Conservation (phyloP, 1,140 invertebrate species). For the Drosophila guanche region DNA sequence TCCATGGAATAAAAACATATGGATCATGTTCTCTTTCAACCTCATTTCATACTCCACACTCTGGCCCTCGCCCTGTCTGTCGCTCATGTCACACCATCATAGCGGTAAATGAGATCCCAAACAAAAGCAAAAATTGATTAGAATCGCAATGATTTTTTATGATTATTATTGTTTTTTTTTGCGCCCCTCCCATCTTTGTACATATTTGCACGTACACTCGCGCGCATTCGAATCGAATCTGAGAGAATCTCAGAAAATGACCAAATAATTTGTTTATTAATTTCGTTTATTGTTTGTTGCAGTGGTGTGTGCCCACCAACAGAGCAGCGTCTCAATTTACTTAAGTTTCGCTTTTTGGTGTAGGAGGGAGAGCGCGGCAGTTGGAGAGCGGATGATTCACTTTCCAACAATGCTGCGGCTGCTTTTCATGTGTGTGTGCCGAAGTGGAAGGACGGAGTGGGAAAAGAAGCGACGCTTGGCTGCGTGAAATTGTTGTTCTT, state of each 20-base stretch:
- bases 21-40: constrained; percentile 40
- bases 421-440: not conserved
- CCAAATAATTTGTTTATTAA: constrained; percentile 73
- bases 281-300: constrained; percentile 46
- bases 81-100: constrained; percentile 14
- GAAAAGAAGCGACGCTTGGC: too few species aligned
- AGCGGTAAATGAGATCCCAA: constrained; percentile 11
- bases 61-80: constrained; percentile 2
- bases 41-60: constrained; percentile 31
- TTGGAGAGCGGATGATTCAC: constrained; percentile 44
- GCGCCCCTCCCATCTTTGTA: not conserved
- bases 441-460: not conserved
- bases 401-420: constrained; percentile 33
- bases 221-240: constrained; percentile 36
- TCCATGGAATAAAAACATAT: constrained; percentile 28
- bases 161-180: constrained; percentile 45
- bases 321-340: constrained; percentile 19
- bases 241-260: constrained; percentile 16
- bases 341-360: constrained; percentile 41
- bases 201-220: constrained; percentile 49
- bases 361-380: not conserved
- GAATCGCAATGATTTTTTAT: constrained; percentile 22
- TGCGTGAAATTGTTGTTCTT: too few species aligned
- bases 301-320: constrained; percentile 55
- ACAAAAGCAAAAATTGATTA: constrained; percentile 42